Conservation (phyloP, 1,140 invertebrate species). For the Lepidurus apus region DNA sequence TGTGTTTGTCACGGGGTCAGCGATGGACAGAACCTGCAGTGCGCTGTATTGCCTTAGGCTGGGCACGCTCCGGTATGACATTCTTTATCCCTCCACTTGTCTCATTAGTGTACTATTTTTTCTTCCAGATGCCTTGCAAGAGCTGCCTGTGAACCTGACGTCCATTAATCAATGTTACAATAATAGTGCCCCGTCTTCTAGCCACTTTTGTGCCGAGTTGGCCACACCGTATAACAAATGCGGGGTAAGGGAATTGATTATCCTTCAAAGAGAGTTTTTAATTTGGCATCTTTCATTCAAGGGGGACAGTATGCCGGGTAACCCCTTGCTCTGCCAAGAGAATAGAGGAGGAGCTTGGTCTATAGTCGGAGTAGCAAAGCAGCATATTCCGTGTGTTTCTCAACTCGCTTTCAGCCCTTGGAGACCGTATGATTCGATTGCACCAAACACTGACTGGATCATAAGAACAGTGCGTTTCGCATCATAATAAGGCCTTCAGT, state of each 20-base stretch:
- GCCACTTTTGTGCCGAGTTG: constrained; percentile 29
- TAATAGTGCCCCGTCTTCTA: background rate
- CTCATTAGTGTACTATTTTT: background rate
- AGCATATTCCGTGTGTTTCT: constrained; percentile 23
- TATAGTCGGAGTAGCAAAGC: constrained; percentile 30
- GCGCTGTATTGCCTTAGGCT: constrained; percentile 33
- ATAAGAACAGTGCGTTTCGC: constrained; percentile 30
- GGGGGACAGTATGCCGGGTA: constrained; percentile 29
- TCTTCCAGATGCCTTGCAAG: constrained; percentile 29
- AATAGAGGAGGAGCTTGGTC: constrained; percentile 32
- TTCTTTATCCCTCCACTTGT: background rate
- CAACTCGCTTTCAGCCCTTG: background rate
- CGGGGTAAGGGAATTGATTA: background rate
- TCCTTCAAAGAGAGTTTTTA: constrained; percentile 2
- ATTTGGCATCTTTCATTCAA: constrained; percentile 8
- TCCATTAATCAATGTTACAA: constrained; percentile 29
- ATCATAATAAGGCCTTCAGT: background rate
- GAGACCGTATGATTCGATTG: constrained; percentile 27
- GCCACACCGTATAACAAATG: constrained; percentile 10
- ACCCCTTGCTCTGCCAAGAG: constrained; percentile 35
- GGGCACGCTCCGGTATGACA: constrained; percentile 32
- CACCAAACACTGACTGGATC: constrained; percentile 27
- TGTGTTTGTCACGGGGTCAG: constrained; percentile 54
- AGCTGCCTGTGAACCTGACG: constrained; percentile 26
- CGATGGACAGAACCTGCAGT: constrained; percentile 24